Percentiles rank a stretch among this genome's conserved stretches.
These are phyloP conservation scores for Caligus rogercresseyi DNA, from an alignment of 1,140 invertebrate genomes.

Conservation along the genomic window DNA sequence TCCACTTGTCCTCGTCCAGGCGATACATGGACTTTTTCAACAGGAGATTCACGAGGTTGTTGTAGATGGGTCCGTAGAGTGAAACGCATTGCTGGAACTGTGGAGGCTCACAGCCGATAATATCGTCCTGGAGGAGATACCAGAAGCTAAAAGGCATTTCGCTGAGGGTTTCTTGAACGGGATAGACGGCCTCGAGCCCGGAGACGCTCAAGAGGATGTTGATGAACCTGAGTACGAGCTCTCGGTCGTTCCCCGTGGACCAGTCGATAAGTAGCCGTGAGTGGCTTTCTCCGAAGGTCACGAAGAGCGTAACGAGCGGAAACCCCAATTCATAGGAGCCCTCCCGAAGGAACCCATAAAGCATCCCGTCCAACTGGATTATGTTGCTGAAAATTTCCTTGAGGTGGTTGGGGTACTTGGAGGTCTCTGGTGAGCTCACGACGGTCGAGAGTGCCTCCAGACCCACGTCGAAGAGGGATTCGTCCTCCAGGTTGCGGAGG, in stretches of 20 bases:
- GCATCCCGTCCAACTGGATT: conserved; percentile 3
- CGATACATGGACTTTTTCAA: conserved; percentile 44
- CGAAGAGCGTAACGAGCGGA: conserved; percentile 42
- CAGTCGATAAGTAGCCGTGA: conserved; percentile 40
- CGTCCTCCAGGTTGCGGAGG: conserved; percentile 28
- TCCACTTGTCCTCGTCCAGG: conserved; percentile 33
- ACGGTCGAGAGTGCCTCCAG: conserved; percentile 41
- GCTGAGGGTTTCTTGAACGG: conserved; percentile 61
- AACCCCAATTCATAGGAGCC: conserved; percentile 32
- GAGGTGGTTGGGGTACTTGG: conserved; percentile 34
- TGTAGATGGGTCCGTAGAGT: conserved; percentile 44
- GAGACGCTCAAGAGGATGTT: conserved; percentile 49
- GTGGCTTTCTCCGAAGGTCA: conserved; percentile 44
- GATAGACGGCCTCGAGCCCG: conserved; percentile 57
- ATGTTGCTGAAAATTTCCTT: conserved; percentile 35
- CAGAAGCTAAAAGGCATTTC: conserved; percentile 70
- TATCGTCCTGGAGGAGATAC: conserved; percentile 53
- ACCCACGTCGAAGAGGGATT: conserved; percentile 38
- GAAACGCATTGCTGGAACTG: conserved; percentile 33
- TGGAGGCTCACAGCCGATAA: conserved; percentile 35
- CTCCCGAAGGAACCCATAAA: conserved; percentile 5
- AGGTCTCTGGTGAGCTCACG: conserved; percentile 37
- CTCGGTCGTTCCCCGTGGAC: conserved; percentile 29
- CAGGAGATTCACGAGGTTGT: conserved; percentile 41
- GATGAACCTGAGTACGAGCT: conserved; percentile 34